Evolutionary conservation across 2,797 vertebrate species (phyloP), one percentile per base, ranked within the genome.

Genomic region (Alosa sapidissima): DNA sequence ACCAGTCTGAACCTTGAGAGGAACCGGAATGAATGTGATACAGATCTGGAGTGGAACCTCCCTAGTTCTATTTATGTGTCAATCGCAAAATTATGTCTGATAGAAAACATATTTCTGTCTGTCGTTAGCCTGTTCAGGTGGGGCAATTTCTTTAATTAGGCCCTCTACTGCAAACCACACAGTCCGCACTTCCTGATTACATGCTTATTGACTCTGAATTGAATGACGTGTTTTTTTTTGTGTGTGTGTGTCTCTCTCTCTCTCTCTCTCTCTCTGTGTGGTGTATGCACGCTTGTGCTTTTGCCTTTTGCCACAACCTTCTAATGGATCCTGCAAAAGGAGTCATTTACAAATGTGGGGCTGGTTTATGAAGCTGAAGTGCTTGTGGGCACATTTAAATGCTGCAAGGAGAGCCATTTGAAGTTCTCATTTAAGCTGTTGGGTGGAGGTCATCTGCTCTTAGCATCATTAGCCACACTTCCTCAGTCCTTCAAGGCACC

Each of bases 281-380:
- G 19, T 55, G 16, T 55, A 19, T 55, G 54, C 41, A 41, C 41
- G 4, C 41, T 41, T 41, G 41, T n/a, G 14, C 60, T 65, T 24
- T 24, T 78, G 72, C 41, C 41, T 93, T 89, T 88, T 88, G 36
- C 88, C 90, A 92, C 90, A 89, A 91, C 91, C 91, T 93, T 91
- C 93, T 95, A 95, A 96, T 95, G 94, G 94, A 95, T 86, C 93
- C 93, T 93, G 90, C 94, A 93, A 93, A 92, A 94, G 92, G 95
- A 95, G 92, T 96, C 92, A 92, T 95, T 95, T 96, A 94, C 94
- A 94, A 95, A 94, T 94, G 85, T 87, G 83, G 83, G 14, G 82
- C 88, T 91, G 91, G 92, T 95, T 94, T 94, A 95, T 95, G 94
- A 93, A 88, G 92, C 91, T 94, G 92, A 94, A 95, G 95, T 94